Conservation (phyloP, 2,113 vertebrate species). For the Malurus elegans region DNA sequence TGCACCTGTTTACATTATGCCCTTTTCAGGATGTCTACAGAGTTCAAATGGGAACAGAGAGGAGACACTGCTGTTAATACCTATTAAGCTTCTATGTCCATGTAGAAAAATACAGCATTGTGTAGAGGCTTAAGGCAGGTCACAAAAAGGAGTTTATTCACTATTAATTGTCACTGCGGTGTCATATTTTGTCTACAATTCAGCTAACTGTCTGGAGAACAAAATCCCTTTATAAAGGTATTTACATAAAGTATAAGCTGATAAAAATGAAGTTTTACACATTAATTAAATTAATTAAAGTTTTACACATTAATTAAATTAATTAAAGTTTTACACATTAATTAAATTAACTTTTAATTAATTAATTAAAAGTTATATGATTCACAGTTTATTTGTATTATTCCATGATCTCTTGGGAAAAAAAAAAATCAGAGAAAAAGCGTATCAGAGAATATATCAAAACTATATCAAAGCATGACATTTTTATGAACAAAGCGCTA, state of each 20-base stretch:
- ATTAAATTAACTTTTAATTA: too few relatives aligned
- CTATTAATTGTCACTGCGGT: not conserved
- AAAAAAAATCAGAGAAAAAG: not conserved
- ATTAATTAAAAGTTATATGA: not conserved
- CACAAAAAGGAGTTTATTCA: not conserved
- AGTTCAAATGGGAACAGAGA: not conserved
- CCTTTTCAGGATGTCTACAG: not conserved
- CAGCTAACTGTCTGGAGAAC: not conserved
- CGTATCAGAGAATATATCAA: not conserved
- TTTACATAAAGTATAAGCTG: not conserved
- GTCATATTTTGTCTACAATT: not conserved
- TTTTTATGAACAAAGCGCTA: not conserved
- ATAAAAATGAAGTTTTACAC: not conserved
- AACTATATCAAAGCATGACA: not conserved
- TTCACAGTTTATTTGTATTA: not conserved
- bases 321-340: too few relatives aligned
- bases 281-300: too few relatives aligned
- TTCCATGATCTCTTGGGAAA: not conserved
- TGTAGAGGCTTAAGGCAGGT: not conserved
- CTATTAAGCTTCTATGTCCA: not conserved
- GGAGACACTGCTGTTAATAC: not conserved
- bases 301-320: too few relatives aligned
- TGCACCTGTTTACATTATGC: not conserved
- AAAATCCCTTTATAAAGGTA: rapidly evolving
- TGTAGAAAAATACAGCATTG: not conserved